Base-by-base conservation (phyloP, 1,140 invertebrate genomes). In the Heliconius himera region DNA sequence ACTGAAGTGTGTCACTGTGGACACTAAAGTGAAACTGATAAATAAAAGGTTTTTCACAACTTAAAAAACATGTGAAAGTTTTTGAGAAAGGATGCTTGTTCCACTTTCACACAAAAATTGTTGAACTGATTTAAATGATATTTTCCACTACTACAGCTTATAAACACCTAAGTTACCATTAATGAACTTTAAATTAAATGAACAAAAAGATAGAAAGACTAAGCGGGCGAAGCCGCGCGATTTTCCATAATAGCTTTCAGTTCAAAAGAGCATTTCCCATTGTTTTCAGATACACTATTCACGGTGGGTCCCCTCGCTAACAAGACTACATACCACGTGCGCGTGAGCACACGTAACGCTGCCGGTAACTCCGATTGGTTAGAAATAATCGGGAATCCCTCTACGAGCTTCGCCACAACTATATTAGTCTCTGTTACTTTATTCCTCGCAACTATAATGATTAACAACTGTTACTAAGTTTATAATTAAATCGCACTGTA, bases 361-460 rank as follows among this genome's bases (percentile, higher is more conserved):
- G 93, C 91, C 1, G 91, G 91, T 1, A 85, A 87, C 79, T 94
- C 91, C 8, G 90, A 91, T 11, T 94, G 91, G 90, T 33, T 89
- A 18, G 82, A 84, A 16, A 73, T 91, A 22, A 36, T 60, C 0
- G 85, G 85, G 0, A 82, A 80, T 29, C 84, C 82, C 36, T 88
- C 86, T 11, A 90, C 89, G 0, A 82, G 82, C 9, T 36, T 83
- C 29, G 91, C 86, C 4, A 73, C 82, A 33, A 86, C 77, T 51
- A 49, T 91, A 9, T 73, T 81, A 29, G 51, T 80, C 0, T 86
- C 87, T 8, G 8, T 87, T 11, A 22, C 85, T 8, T 73, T 91
- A 13, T 26, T 91, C 8, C 41, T 91, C 26, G 73, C 79, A 4
- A 76, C 79, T 74, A 9, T 74, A 18, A 29, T 80, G 38, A 66